A percentile compares a stretch with the other conserved stretches of the same genome.
phyloP scores from a whole-genome alignment of 2,888 invertebrate genomes.

The Glaucopsyche alexis region DNA sequence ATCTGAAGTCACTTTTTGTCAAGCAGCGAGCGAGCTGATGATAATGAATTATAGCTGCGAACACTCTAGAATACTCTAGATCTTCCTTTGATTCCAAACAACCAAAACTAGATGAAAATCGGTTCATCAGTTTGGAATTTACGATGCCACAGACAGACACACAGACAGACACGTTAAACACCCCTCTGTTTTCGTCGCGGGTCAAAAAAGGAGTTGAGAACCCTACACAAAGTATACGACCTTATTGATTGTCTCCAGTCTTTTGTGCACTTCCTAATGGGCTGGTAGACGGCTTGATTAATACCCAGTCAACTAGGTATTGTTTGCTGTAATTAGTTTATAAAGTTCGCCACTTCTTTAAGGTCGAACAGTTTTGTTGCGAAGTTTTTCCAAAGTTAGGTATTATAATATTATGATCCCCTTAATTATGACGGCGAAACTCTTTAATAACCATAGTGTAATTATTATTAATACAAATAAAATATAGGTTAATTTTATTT shows the following conservation, averaged over 20 bases:
- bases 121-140: no score
- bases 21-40: no score
- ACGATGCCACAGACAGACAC: no score
- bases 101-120: no score
- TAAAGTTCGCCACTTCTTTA: slow-evolving; percentile 34
- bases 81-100: no score
- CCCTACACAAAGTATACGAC: slow-evolving; percentile 35
- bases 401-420: slow-evolving; percentile 21
- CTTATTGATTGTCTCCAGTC: slow-evolving; percentile 47
- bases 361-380: slow-evolving; percentile 26
- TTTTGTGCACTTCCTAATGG: slow-evolving; percentile 46
- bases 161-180: no score
- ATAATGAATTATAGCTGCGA: no score
- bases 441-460: neutral
- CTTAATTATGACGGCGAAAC: neutral
- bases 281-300: slow-evolving; percentile 43
- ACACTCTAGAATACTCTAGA: no score
- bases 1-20: no score
- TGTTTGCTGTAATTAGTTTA: slow-evolving; percentile 44
- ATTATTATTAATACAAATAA: no score
- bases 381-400: slow-evolving; percentile 24
- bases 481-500: no score
- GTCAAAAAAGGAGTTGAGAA: neutral
- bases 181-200: no score
- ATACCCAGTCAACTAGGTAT: slow-evolving; percentile 41